Conservation (phyloP, 2,888 invertebrate genomes). For the Noctua fimbriata region DNA sequence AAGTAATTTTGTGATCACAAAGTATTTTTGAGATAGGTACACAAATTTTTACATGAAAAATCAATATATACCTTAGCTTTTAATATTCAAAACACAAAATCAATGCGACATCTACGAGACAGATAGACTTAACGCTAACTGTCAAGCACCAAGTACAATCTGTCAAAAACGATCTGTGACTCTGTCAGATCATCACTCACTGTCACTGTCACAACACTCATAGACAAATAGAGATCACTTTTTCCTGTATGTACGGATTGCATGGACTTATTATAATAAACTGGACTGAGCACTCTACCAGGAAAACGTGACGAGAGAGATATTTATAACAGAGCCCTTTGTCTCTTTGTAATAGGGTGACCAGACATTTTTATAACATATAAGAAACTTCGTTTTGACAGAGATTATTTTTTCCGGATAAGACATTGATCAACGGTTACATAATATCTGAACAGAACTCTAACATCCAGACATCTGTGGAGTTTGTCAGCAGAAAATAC, state of each 20-base stretch:
- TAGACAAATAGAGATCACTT: background rate
- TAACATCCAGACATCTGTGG: too few species aligned
- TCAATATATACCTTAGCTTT: conserved; percentile 7
- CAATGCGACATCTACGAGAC: background rate
- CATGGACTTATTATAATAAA: too few species aligned
- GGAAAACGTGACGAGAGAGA: too few species aligned
- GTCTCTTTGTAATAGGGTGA: too few species aligned
- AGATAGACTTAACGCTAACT: background rate
- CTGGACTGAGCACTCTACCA: too few species aligned
- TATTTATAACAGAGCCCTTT: too few species aligned
- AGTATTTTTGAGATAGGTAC: background rate
- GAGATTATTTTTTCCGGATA: too few species aligned
- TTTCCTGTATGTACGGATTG: background rate
- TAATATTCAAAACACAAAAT: background rate
- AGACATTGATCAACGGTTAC: too few species aligned
- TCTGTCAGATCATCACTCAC: background rate
- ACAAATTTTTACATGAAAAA: background rate
- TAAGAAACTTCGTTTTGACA: too few species aligned
- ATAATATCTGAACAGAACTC: too few species aligned
- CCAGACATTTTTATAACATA: too few species aligned
- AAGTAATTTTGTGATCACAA: background rate
- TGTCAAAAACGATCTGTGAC: background rate
- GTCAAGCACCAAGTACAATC: background rate
- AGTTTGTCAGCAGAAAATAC: too few species aligned
- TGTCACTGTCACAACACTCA: background rate